Evolutionary conservation across 2,113 vertebrate species (phyloP), one percentile per base, ranked within the genome.

Genomic region (Chrysemys picta): DNA sequence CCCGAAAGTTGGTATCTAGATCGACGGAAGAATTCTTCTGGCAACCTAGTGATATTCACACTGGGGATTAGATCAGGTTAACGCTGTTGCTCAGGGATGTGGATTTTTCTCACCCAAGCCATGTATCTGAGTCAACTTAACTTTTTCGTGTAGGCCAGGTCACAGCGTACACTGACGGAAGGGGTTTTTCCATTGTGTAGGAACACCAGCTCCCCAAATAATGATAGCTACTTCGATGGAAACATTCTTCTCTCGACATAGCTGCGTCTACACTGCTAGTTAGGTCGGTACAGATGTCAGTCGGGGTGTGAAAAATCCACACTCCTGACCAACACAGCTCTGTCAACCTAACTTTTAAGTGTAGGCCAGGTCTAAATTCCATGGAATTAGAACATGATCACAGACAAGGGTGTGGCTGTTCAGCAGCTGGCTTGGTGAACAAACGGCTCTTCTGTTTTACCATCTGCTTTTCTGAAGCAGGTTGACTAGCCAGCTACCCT

Each of bases 381-480:
- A 35, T 89, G n/a, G 52, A 80, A 59, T 57, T 53, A 96, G 84
- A 84, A 69, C 76, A 38, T 90, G 91, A 97, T 91, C 87, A 54
- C 90, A 94, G 91, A 62, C 94, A 79, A 88, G 96, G 95, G 95
- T 96, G 95, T 95, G 94, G 96, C 90, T 96, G 85, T 82, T 90
- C 76, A 96, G 94, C 93, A 94, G 95, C 96, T 94, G 95, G 62
- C 57, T 93, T 16, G 88, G 78, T 8, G 88, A 93, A 96, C 96
- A 95, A 97, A 97, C 95, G 95, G 94, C 90, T 95, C 96, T 80
- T 96, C 94, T 97, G 96, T 97, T 19, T 93, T 89, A 76, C 75
- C 25, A 25, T 6, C 11, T 72, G 90, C 94, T 91, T 93, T 97
- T 94, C 79, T 80, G 96, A 96, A 93, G 87, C 95, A 90, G 87